Evolutionary conservation across 2,797 vertebrate genomes (phyloP).

Genomic region (Gymnothorax reevesii): DNA sequence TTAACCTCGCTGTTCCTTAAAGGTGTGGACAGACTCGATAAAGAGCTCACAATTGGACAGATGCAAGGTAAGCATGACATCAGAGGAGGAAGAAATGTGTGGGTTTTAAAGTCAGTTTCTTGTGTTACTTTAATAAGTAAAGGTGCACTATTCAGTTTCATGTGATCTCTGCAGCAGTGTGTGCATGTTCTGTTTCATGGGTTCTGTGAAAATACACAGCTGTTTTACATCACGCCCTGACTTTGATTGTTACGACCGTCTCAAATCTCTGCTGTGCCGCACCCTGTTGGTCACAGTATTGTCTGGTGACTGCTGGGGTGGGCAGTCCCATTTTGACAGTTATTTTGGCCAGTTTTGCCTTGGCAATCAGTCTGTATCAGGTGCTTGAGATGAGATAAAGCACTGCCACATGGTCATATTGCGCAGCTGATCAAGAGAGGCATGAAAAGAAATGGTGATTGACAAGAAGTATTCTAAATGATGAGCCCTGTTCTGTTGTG

Average conservation of each 20-base stretch:
- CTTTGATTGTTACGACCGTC: not conserved
- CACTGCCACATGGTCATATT: not conserved
- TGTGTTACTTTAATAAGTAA: not conserved
- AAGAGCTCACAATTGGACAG: slow-evolving; percentile 98
- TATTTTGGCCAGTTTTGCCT: not conserved
- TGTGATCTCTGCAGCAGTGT: not conserved
- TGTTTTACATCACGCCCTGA: not conserved
- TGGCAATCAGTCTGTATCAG: not conserved
- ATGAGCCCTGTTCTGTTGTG: not conserved
- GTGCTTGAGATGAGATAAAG: not conserved
- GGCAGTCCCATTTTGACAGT: not conserved
- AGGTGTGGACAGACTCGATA: slow-evolving; percentile 98
- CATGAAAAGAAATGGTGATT: not conserved
- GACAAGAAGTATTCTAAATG: not conserved
- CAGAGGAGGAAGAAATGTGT: not conserved
- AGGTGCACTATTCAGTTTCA: not conserved
- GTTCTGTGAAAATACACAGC: not conserved
- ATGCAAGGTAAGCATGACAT: slow-evolving; percentile 89
- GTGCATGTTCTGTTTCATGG: not conserved
- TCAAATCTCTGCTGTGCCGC: not conserved
- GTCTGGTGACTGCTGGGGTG: not conserved
- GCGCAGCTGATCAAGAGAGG: not conserved
- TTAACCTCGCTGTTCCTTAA: slow-evolving; percentile 34
- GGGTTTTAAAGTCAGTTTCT: not conserved
- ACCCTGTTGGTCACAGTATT: not conserved